Evolutionary conservation across 2,113 vertebrate genomes (phyloP).

Genomic region (Semicossyphus pulcher): DNA sequence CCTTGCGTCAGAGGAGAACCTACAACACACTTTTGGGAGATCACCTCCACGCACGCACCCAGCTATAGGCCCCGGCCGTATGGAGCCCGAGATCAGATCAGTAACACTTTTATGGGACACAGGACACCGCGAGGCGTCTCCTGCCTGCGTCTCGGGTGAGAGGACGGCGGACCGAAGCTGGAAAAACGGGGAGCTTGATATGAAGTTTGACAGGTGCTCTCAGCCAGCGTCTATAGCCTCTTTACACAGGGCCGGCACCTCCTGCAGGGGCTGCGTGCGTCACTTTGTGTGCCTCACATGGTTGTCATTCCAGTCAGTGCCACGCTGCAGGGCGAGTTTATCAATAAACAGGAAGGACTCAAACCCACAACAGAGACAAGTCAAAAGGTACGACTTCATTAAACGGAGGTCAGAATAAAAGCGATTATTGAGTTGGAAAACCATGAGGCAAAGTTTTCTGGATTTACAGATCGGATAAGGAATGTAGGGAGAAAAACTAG

Average conservation of each 20-base stretch:
- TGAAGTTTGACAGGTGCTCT: constrained; percentile 89
- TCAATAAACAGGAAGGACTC: constrained; percentile 44
- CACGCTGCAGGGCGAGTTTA: constrained; percentile 17
- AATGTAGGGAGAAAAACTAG: too few species aligned
- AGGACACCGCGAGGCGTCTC: constrained; percentile 8
- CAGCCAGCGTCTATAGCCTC: constrained; percentile 54
- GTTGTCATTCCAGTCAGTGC: constrained; percentile 56
- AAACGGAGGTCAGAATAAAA: not conserved
- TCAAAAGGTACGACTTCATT: too few species aligned
- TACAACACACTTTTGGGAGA: constrained; percentile 89
- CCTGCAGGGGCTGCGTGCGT: constrained; percentile 47
- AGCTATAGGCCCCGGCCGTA: constrained; percentile 72
- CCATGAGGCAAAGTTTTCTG: not conserved
- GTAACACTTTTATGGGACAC: constrained; percentile 39
- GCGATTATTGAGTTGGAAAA: not conserved
- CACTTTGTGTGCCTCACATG: constrained; percentile 51
- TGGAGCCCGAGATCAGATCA: not conserved
- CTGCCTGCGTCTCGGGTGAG: constrained; percentile 31
- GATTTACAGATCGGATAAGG: not conserved
- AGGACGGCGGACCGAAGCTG: constrained; percentile 74
- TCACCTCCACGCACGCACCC: constrained; percentile 82
- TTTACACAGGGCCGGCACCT: constrained; percentile 46
- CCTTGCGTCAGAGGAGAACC: constrained; percentile 95
- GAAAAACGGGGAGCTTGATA: constrained; percentile 81
- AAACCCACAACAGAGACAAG: not conserved